Conservation (phyloP, 2,797 vertebrate genomes). For the Masticophis lateralis region DNA sequence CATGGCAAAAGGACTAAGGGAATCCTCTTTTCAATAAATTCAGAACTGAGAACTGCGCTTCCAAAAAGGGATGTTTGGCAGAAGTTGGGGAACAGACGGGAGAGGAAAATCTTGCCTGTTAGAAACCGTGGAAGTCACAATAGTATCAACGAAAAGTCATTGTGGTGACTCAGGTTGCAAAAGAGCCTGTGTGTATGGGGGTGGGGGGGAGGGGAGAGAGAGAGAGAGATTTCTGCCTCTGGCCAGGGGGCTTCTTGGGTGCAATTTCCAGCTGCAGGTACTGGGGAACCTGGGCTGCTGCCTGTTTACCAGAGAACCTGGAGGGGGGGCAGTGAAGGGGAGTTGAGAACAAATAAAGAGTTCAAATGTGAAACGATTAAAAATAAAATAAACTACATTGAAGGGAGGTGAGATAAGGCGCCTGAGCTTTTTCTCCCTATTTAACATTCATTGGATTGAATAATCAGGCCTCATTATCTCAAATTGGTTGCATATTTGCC, state of each 20-base stretch:
- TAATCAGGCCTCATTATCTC: slow-evolving; percentile 99
- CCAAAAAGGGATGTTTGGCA: neutral
- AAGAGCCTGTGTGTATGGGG: neutral
- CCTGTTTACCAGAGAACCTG: slow-evolving; percentile 4
- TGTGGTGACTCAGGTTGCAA: neutral
- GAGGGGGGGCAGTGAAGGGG: neutral
- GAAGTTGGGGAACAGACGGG: neutral
- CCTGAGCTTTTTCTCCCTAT: slow-evolving; percentile 87
- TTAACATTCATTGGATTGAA: slow-evolving; percentile 99
- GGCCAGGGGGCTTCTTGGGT: neutral
- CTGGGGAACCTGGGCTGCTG: neutral
- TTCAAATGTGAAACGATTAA: slow-evolving; percentile 90
- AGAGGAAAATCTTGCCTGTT: neutral
- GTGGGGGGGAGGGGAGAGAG: accelerated
- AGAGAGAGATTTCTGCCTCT: neutral
- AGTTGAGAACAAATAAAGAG: slow-evolving; percentile 72
- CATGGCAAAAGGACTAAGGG: neutral
- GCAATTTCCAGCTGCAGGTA: neutral
- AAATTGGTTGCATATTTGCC: slow-evolving; percentile 99
- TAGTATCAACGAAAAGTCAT: neutral
- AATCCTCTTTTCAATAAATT: neutral
- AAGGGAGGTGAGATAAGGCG: slow-evolving; percentile 88
- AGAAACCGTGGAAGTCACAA: too few species aligned
- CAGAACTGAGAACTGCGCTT: neutral
- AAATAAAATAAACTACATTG: slow-evolving; percentile 83